Percentiles rank a stretch among this genome's conserved stretches.
phyloP scores from a whole-genome alignment of 2,797 vertebrate species.

The Morelia viridis region DNA sequence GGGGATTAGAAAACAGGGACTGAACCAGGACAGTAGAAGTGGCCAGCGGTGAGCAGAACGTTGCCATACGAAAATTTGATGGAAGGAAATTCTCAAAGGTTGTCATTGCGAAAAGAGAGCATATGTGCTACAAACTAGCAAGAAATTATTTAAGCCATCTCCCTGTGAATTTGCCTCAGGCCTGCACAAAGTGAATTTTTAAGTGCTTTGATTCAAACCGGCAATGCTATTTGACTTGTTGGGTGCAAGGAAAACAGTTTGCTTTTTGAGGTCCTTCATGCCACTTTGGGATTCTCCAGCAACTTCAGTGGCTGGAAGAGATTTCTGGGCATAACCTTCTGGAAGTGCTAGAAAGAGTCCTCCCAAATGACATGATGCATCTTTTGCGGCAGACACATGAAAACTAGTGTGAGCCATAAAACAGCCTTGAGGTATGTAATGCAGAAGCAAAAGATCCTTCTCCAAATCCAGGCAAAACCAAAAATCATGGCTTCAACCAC shows the following conservation, averaged over 20 bases:
- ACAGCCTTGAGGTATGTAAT: neutral
- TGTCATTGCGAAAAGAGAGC: neutral
- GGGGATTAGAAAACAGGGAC: constrained; percentile 8
- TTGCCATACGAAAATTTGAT: neutral
- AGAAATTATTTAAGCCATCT: neutral
- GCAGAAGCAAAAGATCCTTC: neutral
- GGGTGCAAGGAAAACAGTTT: neutral
- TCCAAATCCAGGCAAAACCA: neutral
- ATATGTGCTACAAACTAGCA: no score
- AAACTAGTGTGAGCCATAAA: neutral
- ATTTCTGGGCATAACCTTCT: neutral
- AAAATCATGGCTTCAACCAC: neutral
- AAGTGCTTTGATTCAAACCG: neutral
- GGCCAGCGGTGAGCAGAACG: neutral
- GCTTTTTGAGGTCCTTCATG: neutral
- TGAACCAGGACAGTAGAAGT: neutral
- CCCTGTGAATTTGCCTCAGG: neutral
- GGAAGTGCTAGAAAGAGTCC: neutral
- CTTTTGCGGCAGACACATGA: neutral
- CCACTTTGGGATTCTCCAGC: neutral
- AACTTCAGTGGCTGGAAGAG: neutral
- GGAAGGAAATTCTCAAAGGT: neutral
- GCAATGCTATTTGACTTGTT: neutral
- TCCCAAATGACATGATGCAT: neutral
- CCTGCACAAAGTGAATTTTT: neutral